Evolutionary conservation across 1,140 invertebrate genomes (phyloP), one percentile per base, ranked within the genome.

Genomic region (Pseudobourletiella spinata): DNA sequence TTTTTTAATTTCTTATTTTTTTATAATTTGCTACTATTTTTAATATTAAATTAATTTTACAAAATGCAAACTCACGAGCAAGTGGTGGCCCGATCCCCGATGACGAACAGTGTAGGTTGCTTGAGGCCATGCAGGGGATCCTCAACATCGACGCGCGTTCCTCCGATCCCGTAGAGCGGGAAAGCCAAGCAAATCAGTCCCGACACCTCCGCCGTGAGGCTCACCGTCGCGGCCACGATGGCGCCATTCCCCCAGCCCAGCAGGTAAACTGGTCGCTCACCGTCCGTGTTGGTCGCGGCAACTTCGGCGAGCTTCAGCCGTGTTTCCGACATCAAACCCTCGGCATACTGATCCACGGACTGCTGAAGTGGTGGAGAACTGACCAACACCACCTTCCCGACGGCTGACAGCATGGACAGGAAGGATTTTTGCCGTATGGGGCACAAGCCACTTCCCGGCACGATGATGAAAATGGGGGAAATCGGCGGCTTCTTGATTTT

Each of bases 201-300:
- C 46, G 63, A 55, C 11, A 67, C 68, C 20, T 51, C 43, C 22
- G 55, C 57, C n/a, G 56, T 55, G 0, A 48, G 14, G 4, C 63
- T 43, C 2, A 67, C 43, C 26, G 18, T 63, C 14, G 51, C 39
- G 20, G 88, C 87, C 29, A 91, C 74, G 0, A 87, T 77, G 39
- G 86, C 81, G 14, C 86, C 88, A 48, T 83, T 79, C 70, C 86
- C 84, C 72, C 88, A 86, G 15, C 89, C 89, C 57, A 89, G 74
- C 1, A 91, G 74, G 54, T 91, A 82, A 32, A 92, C 83, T 22
- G 86, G 83, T 67, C 83, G 79, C n/a, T n/a, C n/a, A n/a, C n/a
- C n/a, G n/a, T 81, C 82, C 2, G 84, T 79, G 74, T 79, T 83
- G 61, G 86, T 84, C 6, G 75, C 76, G 71, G 83, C 80, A 1